These are phyloP conservation scores for Lepidothrix coronata DNA, from an alignment of 2,113 vertebrate genomes.

Conservation along the genomic window DNA sequence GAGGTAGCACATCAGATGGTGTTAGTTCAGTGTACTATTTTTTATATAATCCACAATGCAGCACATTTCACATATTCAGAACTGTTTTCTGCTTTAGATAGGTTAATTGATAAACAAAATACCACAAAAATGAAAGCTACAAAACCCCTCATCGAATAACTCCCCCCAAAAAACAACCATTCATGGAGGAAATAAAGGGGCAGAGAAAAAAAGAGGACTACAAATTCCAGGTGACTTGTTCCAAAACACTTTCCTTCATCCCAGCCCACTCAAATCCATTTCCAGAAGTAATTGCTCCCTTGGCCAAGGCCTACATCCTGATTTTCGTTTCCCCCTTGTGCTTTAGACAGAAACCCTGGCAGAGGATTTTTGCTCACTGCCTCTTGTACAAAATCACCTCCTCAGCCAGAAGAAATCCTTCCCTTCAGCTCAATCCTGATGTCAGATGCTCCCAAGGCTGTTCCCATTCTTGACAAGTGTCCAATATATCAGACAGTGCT, in stretches of 20 bases:
- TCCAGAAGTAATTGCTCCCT: constrained; percentile 34
- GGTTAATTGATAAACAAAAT: not conserved
- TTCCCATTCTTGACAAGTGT: not conserved
- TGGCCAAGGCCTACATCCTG: constrained; percentile 30
- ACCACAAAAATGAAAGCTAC: not conserved
- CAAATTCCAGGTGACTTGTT: constrained; percentile 25
- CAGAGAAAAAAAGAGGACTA: not conserved
- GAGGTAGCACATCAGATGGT: not conserved
- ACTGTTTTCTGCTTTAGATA: not conserved
- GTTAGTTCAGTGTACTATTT: not conserved
- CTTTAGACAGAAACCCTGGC: constrained; percentile 19
- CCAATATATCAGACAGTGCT: not conserved
- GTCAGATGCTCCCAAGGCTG: not conserved
- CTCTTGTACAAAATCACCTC: constrained; percentile 43
- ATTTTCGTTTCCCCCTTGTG: not conserved
- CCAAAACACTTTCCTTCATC: not conserved
- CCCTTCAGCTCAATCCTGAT: not conserved
- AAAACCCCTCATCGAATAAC: not conserved
- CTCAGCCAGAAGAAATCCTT: constrained; percentile 20
- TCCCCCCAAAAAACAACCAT: not conserved
- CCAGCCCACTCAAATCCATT: constrained; percentile 46
- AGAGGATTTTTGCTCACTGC: not conserved
- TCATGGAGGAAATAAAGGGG: not conserved
- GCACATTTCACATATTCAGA: not conserved
- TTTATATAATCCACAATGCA: not conserved